Base-by-base conservation (phyloP, 2,888 invertebrate species). In the Machimus atricapillus region DNA sequence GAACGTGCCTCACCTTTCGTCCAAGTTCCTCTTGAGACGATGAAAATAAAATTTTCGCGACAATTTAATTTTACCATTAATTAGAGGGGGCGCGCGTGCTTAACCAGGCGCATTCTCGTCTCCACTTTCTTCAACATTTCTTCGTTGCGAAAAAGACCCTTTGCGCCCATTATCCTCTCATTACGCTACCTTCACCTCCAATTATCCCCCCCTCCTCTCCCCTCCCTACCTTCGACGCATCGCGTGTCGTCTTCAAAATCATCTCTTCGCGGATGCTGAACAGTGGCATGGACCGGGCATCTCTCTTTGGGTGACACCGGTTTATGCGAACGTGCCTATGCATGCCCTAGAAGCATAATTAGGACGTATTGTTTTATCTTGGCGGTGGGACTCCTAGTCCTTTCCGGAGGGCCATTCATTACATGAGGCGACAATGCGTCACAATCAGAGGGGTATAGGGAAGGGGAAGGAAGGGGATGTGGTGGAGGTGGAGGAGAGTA, bases 311-410 rank as follows among this genome's bases (percentile, higher is more conserved):
- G 74, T 82, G 58, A 43, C 66, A 87, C 31, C 74, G 81, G 86
- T 19, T 81, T 40, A 43, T 78, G 83, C 81, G 85, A 77, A 85
- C 88, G 88, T 88, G 88, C 78, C 85, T 66, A 86, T 66, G 77
- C 88, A 88, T 88, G 73, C 23, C 46, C 85, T 56, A 52, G 73
- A 79, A 73, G 79, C 74, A 88, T 88, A 88, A 88, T 88, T 87
- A 87, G 88, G 79, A 79, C 87, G 79, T 86, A 87, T 86, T 87
- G 85, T 78, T 85, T 37, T 76, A 27, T 27, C 46, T 85, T 52
- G 66, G 66, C 27, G 7, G 52, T 34, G 34, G 34, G 2, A 7
- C 34, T 7, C 34, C 34, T 34, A 31, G 31, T 27, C 40, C n/a
- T 31, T n/a, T 34, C 40, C 86, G 37, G 37, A 78, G 37, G n/a